These are phyloP conservation scores for Mustela nigripes DNA, from an alignment of 2,113 vertebrate species.

Conservation along the genomic window DNA sequence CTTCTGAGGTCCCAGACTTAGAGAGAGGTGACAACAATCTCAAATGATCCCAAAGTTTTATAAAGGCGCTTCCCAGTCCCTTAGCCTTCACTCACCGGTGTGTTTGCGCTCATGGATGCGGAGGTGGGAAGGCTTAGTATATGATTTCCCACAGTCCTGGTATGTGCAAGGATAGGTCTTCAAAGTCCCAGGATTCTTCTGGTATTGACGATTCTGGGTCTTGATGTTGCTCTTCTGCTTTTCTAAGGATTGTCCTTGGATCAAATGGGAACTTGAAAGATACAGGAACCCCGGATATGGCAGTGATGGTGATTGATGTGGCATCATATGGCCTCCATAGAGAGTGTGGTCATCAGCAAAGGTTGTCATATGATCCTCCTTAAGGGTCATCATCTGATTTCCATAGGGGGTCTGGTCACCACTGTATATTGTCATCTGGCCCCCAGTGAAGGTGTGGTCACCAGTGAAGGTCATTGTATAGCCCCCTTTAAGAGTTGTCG, in stretches of 20 bases:
- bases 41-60: neutral
- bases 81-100: slow-evolving; percentile 56
- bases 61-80: neutral
- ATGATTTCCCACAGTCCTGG: slow-evolving; percentile 7
- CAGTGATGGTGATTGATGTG: neutral
- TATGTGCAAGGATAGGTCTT: slow-evolving; percentile 30
- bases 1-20: neutral
- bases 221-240: neutral
- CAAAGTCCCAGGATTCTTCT: neutral
- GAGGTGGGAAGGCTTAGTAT: slow-evolving; percentile 24
- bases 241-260: neutral
- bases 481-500: neutral
- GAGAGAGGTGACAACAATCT: neutral
- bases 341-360: neutral
- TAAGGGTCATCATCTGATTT: neutral
- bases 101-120: slow-evolving; percentile 34
- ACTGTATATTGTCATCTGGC: neutral
- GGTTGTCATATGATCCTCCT: neutral
- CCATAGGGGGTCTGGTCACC: neutral
- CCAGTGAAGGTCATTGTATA: neutral
- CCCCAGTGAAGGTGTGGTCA: neutral
- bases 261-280: neutral
- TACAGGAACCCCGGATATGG: neutral
- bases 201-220: neutral
- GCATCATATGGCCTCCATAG: neutral